Evolutionary conservation across 2,888 invertebrate species (phyloP).

Genomic region (Watsonalla cultraria): DNA sequence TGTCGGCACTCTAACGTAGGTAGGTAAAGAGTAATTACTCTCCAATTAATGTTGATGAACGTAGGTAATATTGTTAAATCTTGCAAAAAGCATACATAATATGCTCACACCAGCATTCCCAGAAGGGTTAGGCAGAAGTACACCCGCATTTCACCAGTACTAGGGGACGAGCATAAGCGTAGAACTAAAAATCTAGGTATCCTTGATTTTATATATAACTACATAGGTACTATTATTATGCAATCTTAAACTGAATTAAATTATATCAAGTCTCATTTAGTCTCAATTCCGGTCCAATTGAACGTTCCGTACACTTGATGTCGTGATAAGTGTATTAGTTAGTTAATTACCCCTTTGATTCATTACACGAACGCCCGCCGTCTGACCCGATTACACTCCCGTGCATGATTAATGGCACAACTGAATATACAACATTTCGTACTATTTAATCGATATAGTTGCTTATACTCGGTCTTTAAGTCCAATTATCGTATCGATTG

Average conservation of each 20-base stretch:
- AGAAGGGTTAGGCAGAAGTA: too few species aligned
- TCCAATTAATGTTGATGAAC: too few species aligned
- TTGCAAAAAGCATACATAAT: too few species aligned
- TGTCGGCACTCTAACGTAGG: too few species aligned
- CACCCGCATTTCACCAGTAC: too few species aligned
- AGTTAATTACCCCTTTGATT: slow-evolving; percentile 67
- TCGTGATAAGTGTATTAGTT: slow-evolving; percentile 61
- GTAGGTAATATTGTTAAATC: too few species aligned
- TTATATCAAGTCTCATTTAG: slow-evolving; percentile 15
- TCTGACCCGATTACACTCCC: slow-evolving; percentile 49
- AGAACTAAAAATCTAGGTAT: too few species aligned
- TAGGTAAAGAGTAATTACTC: too few species aligned
- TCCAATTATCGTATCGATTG: slow-evolving; percentile 36
- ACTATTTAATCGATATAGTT: slow-evolving; percentile 47
- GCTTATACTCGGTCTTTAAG: slow-evolving; percentile 25
- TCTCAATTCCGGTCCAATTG: slow-evolving; percentile 35
- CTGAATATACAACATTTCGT: slow-evolving; percentile 51
- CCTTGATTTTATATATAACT: too few species aligned
- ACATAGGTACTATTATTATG: background rate
- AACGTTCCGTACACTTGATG: slow-evolving; percentile 37
- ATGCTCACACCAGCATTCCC: too few species aligned
- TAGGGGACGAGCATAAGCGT: too few species aligned
- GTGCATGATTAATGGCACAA: slow-evolving; percentile 58
- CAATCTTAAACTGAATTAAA: slow-evolving; percentile 17
- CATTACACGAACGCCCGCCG: slow-evolving; percentile 46